Evolutionary conservation across 2,888 invertebrate species (phyloP).

Genomic region (Brachypterus glaber): DNA sequence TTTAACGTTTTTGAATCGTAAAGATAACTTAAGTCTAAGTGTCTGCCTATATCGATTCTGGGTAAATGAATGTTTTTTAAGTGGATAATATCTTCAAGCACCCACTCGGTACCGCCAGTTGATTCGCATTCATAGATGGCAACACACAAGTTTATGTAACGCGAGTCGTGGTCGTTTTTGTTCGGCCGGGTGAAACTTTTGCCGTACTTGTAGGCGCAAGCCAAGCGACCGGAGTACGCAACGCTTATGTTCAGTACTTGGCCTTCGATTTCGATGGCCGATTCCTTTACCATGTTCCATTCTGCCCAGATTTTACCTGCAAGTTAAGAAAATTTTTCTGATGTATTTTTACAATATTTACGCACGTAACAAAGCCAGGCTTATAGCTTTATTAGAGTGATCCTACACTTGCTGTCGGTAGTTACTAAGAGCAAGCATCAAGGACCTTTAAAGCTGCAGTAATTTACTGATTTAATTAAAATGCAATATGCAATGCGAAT

Average conservation of each 20-base stretch:
- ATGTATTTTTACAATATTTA: too few species aligned
- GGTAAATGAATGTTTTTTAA: slow-evolving; percentile 85
- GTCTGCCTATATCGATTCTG: slow-evolving; percentile 69
- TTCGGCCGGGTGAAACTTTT: slow-evolving; percentile 78
- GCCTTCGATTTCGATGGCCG: slow-evolving; percentile 54
- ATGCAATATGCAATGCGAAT: too few species aligned
- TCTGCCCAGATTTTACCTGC: slow-evolving; percentile 39
- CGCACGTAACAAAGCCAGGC: too few species aligned
- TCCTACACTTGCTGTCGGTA: too few species aligned
- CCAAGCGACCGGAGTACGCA: slow-evolving; percentile 94
- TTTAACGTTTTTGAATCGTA: slow-evolving; percentile 71
- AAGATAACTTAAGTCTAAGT: slow-evolving; percentile 73
- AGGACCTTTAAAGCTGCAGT: too few species aligned
- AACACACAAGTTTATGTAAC: slow-evolving; percentile 84
- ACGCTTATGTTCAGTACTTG: slow-evolving; percentile 90
- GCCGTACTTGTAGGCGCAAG: slow-evolving; percentile 93
- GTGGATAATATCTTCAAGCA: slow-evolving; percentile 91
- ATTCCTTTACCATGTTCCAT: slow-evolving; percentile 46
- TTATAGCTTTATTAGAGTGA: too few species aligned
- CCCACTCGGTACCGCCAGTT: slow-evolving; percentile 91
- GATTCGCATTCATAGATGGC: slow-evolving; percentile 99
- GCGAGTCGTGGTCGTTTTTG: slow-evolving; percentile 63
- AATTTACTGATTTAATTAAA: too few species aligned
- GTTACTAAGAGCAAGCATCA: too few species aligned
- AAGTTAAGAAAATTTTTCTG: too few species aligned